Conservation (phyloP, 2,113 vertebrate genomes). For the Diadophis punctatus region DNA sequence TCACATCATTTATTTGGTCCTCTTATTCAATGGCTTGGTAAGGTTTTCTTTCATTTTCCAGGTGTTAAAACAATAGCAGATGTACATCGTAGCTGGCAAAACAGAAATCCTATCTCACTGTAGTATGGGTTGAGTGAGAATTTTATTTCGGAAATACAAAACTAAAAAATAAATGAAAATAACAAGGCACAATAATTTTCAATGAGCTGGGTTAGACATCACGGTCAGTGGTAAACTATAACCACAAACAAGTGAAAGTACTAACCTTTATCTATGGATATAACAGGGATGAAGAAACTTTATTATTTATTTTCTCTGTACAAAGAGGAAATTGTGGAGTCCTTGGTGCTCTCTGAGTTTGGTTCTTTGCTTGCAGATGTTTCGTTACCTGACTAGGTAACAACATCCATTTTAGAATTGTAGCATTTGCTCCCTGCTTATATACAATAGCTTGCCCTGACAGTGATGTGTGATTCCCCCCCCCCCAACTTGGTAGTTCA, state of each 20-base stretch:
- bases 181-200: background rate
- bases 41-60: conserved; percentile 57
- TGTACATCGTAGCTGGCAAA: conserved; percentile 41
- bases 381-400: background rate
- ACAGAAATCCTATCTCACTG: conserved; percentile 10
- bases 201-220: background rate
- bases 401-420: too few species aligned
- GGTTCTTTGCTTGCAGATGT: background rate
- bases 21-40: conserved; percentile 48
- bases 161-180: background rate
- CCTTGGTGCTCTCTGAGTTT: background rate
- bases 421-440: too few species aligned
- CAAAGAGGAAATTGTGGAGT: background rate
- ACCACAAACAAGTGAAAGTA: background rate
- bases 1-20: conserved; percentile 60
- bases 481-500: too few species aligned
- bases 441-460: too few species aligned
- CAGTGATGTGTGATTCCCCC: too few species aligned
- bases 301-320: too few species aligned
- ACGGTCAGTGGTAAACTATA: background rate
- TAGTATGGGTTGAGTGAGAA: background rate
- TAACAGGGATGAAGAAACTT: background rate
- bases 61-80: conserved; percentile 51
- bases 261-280: background rate
- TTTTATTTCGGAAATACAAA: background rate